Evolutionary conservation across 2,113 vertebrate species (phyloP), one percentile per base, ranked within the genome.

Genomic region (Cavia aperea): DNA sequence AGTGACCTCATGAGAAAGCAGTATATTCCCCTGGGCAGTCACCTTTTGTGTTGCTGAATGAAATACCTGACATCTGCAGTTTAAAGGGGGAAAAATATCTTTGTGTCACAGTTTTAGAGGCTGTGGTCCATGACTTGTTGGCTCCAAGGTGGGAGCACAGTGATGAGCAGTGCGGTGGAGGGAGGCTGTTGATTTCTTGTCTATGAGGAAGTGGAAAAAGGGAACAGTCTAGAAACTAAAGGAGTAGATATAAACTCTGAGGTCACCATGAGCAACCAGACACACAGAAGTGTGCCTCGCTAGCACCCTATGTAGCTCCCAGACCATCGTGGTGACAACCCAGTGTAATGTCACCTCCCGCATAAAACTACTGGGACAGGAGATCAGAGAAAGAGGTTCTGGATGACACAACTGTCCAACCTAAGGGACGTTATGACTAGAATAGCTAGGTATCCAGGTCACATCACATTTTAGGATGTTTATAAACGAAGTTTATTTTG

Each of bases 181-280:
- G 8, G 33, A 54, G 18, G 49, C 31, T 33, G 5, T 11, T 79
- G 29, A 31, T 16, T 56, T 51, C 7, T 33, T 79, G 77, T 54
- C 31, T 18, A 1, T 9, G 9, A 33, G 51, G 15, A 33, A 16
- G 75, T 16, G 56, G 16, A 56, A 19, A 1, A 36, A 54, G 49
- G 26, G 31, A 36, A 5, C 3, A 0, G 13, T 4, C 2, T 5
- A 3, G 72, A 77, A 7, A 26, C 23, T 14, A 36, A 7, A 31
- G 29, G 46, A 33, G 16, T 3, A 79, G 77, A 1, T 54, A 36
- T 19, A 36, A 51, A 31, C 21, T 29, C 49, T 31, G 19, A 19
- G 16, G 21, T 54, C 49, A 54, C 49, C 8, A 51, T 33, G 31
- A 79, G 15, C 13, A 14, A 51, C 15, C 31, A 5, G 15, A 21